Evolutionary conservation across 2,113 vertebrate species (phyloP).

Genomic region (Poeciliopsis prolifica): DNA sequence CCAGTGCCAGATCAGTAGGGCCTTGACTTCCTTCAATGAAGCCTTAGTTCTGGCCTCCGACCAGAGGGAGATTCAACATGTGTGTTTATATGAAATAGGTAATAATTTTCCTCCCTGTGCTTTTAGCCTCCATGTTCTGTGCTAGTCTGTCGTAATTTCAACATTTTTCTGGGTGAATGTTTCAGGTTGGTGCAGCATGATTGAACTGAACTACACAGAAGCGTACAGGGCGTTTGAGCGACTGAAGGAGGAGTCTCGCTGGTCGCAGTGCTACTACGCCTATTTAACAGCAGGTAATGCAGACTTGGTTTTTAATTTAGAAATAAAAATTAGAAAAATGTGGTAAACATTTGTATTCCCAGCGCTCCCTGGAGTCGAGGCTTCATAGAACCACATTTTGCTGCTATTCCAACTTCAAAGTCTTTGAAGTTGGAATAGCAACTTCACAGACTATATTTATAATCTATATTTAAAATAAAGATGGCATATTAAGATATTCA

Average conservation of each 20-base stretch:
- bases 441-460: no score
- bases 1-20: constrained; percentile 93
- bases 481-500: no score
- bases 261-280: constrained; percentile 97
- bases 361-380: background rate
- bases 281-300: constrained; percentile 90
- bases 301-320: background rate
- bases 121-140: background rate
- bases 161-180: constrained; percentile 18
- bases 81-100: constrained; percentile 97
- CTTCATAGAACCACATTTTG: no score
- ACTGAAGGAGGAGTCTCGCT: constrained; percentile 91
- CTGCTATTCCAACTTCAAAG: background rate
- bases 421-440: background rate
- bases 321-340: background rate
- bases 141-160: constrained; percentile 1
- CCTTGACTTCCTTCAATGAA: constrained; percentile 91
- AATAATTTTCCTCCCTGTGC: constrained; percentile 25
- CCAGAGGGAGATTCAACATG: constrained; percentile 95
- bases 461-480: no score
- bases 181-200: constrained; percentile 98
- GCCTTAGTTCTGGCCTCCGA: constrained; percentile 90
- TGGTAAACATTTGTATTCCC: background rate
- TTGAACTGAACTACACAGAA: constrained; percentile 91
- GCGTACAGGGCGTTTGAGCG: constrained; percentile 89